These are phyloP conservation scores for Cantharis nigra DNA, from an alignment of 2,888 invertebrate species.

Conservation along the genomic window DNA sequence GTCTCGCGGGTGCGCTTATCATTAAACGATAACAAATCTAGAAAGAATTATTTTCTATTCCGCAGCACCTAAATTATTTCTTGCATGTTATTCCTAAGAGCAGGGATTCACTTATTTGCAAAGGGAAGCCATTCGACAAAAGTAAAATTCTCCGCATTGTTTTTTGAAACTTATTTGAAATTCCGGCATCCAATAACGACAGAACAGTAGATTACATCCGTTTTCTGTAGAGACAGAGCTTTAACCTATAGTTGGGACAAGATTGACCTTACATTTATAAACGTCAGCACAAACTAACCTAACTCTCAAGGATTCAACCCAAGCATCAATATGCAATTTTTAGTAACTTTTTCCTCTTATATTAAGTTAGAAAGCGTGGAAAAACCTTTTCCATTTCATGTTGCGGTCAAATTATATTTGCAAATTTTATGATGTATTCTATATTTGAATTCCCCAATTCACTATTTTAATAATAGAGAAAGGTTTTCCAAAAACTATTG, in stretches of 20 bases:
- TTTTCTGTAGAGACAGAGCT: conserved; percentile 22
- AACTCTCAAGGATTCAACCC: conserved; percentile 7
- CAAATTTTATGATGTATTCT: background rate
- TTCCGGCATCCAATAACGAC: conserved; percentile 24
- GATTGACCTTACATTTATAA: conserved; percentile 27
- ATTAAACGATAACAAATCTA: conserved; percentile 14
- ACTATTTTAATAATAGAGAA: background rate
- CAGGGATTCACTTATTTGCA: background rate
- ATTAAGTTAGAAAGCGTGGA: background rate
- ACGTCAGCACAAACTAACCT: conserved; percentile 25
- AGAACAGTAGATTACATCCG: conserved; percentile 26
- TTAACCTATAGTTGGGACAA: conserved; percentile 21
- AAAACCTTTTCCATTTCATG: background rate
- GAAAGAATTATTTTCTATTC: background rate
- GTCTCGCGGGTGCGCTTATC: conserved; percentile 7
- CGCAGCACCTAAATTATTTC: background rate
- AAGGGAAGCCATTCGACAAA: background rate
- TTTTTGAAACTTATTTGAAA: conserved; percentile 19
- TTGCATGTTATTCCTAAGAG: background rate
- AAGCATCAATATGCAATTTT: conserved; percentile 21
- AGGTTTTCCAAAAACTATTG: background rate
- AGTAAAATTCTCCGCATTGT: conserved; percentile 2
- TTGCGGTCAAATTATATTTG: background rate
- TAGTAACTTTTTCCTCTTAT: background rate
- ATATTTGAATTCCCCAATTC: background rate